Percentiles rank a stretch among this genome's conserved stretches.
Evolutionary conservation across 2,888 invertebrate genomes (phyloP).

Genomic region (Pristionchus japonicus): DNA sequence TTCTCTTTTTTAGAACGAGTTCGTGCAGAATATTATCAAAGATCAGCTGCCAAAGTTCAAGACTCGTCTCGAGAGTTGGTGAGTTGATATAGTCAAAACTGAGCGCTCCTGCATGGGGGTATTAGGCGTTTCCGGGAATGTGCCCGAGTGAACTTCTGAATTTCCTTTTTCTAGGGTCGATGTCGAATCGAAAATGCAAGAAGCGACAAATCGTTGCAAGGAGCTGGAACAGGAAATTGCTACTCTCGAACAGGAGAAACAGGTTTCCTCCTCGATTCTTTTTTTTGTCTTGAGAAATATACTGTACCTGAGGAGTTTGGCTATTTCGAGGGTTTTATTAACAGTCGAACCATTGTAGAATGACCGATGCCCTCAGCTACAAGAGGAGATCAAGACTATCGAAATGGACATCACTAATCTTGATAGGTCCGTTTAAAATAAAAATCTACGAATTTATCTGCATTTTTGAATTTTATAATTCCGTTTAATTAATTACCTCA

Average conservation of each 20-base stretch:
- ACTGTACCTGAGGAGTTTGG: too few relatives aligned
- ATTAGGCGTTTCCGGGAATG: too few relatives aligned
- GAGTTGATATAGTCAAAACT: too few relatives aligned
- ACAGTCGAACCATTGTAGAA: neutral
- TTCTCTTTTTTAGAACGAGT: neutral
- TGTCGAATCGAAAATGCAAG: neutral
- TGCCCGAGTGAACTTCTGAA: too few relatives aligned
- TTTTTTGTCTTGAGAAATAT: neutral
- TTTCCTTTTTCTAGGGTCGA: neutral
- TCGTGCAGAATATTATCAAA: neutral
- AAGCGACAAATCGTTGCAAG: neutral
- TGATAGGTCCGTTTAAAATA: neutral
- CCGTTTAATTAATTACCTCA: neutral
- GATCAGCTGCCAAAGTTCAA: neutral
- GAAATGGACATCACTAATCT: neutral
- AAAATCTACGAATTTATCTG: neutral
- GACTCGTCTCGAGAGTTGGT: neutral
- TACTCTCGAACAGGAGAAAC: neutral
- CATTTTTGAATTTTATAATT: neutral
- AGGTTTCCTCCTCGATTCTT: neutral
- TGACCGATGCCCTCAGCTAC: neutral
- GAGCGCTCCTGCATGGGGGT: too few relatives aligned
- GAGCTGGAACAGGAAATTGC: neutral
- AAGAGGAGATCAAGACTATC: constrained; percentile 11
- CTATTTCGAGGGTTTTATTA: too few relatives aligned